Evolutionary conservation across 1,140 invertebrate genomes (phyloP), one percentile per base, ranked within the genome.

Genomic region (Lordiphosa clarofinis): DNA sequence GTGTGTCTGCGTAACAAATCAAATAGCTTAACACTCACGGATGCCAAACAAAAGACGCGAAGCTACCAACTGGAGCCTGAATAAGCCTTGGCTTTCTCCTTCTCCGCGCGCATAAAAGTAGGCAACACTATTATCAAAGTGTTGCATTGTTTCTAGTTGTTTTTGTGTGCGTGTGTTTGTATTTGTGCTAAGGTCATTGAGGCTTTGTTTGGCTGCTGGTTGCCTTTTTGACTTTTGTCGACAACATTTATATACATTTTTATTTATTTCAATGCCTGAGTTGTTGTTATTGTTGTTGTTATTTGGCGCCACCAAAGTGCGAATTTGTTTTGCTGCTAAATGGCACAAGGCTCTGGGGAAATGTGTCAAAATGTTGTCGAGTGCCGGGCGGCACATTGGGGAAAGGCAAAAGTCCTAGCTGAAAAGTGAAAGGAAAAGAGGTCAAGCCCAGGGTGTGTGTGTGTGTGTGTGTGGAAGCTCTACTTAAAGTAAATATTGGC

Each of bases 301-400:
- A 24, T 15, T 7, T 12, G 13, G 2, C 7, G 3, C 33, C 24
- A 2, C 28, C 62, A 75, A 75, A 76, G 76, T 75, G 76, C 72
- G 76, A 81, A 81, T 81, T 81, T 81, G 76, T 81, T 81, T 63
- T 82, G 70, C 62, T 68, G 76, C 76, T 81, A 81, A 81, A 81
- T 82, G 76, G 76, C 76, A 81, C 76, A 81, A 82, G 76, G 78
- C 76, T 81, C 76, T 72, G 59, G 76, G 76, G 76, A 81, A 81
- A 81, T 81, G 76, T 73, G 76, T 81, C 76, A 82, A 82, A 81
- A 82, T 72, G 67, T 57, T 76, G 72, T 71, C 67, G 62, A 72
- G 67, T 82, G 76, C 15, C 53, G 28, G 6, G 28, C 28, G 50
- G 67, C 72, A 73, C 63, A 54, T 28, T 72, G 76, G 72, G 64